A percentile compares a stretch with the other conserved stretches of the same genome.
Evolutionary conservation across 1,140 invertebrate species (phyloP).

Genomic region (Hydropsyche tenuis): DNA sequence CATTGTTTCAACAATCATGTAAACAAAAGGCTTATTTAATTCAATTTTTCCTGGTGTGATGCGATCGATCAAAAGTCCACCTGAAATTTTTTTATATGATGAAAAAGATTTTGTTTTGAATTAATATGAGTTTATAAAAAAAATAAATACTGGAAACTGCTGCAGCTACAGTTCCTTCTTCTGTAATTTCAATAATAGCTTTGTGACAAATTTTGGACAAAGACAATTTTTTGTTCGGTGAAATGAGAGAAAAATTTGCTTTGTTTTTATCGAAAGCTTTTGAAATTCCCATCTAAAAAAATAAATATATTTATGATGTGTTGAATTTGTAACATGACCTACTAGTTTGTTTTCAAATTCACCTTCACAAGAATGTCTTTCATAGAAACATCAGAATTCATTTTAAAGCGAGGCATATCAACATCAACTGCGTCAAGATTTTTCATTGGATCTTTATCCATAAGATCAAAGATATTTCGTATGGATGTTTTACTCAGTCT

Average conservation of each 20-base stretch:
- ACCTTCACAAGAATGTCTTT: constrained; percentile 64
- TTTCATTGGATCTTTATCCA: constrained; percentile 3
- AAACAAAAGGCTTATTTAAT: constrained; percentile 67
- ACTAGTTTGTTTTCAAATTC: constrained; percentile 42
- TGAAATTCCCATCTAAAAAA: constrained; percentile 68
- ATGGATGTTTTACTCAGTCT: background rate
- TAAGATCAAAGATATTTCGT: background rate
- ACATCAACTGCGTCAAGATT: constrained; percentile 66
- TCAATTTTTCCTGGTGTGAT: constrained; percentile 63
- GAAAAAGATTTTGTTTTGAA: constrained; percentile 12
- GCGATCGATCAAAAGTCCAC: constrained; percentile 63
- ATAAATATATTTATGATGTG: constrained; percentile 8
- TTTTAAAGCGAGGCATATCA: constrained; percentile 73
- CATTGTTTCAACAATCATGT: constrained; percentile 67
- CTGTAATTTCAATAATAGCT: constrained; percentile 82
- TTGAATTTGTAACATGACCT: background rate
- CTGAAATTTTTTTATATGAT: constrained; percentile 50
- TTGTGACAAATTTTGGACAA: constrained; percentile 72
- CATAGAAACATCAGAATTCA: constrained; percentile 70
- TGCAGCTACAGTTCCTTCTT: constrained; percentile 78
- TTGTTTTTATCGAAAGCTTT: constrained; percentile 68
- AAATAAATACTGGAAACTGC: constrained; percentile 74
- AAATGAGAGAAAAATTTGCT: constrained; percentile 59
- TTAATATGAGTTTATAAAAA: constrained; percentile 11
- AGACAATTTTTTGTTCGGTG: constrained; percentile 64